A percentile compares a stretch with the other conserved stretches of the same genome.
Evolutionary conservation across 2,797 vertebrate genomes (phyloP).

Genomic region (Podarcis siculus): DNA sequence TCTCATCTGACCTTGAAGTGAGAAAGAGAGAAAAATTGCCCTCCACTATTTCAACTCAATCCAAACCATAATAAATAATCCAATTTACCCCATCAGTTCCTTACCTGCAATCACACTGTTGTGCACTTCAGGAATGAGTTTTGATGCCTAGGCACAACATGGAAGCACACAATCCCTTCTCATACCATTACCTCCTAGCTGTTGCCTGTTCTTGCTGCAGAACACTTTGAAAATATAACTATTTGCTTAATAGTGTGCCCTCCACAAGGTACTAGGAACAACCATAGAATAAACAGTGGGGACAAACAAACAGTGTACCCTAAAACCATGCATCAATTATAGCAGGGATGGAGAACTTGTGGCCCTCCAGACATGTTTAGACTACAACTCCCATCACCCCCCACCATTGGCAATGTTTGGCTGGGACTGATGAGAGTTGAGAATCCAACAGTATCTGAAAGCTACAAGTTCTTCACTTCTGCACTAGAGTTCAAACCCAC

Average conservation of each 20-base stretch:
- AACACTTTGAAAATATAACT: background rate
- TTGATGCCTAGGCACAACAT: background rate
- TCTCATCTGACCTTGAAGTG: constrained; percentile 82
- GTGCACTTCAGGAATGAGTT: constrained; percentile 11
- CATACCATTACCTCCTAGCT: background rate
- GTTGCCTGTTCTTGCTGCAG: background rate
- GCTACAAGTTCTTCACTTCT: background rate
- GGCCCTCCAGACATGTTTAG: background rate
- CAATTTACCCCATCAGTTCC: constrained; percentile 64
- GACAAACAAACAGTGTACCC: background rate
- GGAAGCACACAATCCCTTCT: constrained; percentile 25
- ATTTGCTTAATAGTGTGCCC: background rate
- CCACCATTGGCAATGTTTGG: too few species aligned
- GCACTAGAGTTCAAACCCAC: too few species aligned
- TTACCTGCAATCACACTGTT: constrained; percentile 56
- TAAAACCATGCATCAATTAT: background rate
- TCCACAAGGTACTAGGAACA: background rate
- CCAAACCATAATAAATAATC: constrained; percentile 70
- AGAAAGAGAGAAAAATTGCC: constrained; percentile 75
- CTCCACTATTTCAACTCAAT: constrained; percentile 76
- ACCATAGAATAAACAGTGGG: constrained; percentile 22
- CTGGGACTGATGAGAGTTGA: too few species aligned
- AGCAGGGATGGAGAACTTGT: too few species aligned
- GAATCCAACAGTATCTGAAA: background rate
- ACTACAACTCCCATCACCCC: background rate